Percentiles rank a stretch among this genome's conserved stretches.
Conservation (phyloP, 2,113 vertebrate genomes). For the Colistium nudipinnis region DNA sequence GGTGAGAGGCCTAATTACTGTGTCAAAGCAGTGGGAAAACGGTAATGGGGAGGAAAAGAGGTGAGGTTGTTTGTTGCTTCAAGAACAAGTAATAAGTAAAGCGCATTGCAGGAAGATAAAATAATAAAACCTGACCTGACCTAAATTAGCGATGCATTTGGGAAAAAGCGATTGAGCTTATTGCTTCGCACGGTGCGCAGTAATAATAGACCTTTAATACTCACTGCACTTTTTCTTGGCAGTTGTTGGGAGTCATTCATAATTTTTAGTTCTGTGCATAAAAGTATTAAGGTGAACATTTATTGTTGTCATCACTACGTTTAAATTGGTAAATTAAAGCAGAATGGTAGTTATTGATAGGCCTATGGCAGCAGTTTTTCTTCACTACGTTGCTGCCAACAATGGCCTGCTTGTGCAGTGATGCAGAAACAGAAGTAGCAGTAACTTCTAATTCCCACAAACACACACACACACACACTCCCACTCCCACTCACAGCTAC, state of each 20-base stretch:
- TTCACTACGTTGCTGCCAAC: neutral
- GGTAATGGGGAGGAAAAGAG: slow-evolving; percentile 21
- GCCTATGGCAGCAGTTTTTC: neutral
- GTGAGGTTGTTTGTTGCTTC: slow-evolving; percentile 20
- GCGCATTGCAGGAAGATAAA: neutral
- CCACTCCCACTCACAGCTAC: neutral
- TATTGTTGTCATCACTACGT: neutral
- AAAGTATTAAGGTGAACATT: neutral
- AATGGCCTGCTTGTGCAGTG: neutral
- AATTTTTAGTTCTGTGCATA: neutral
- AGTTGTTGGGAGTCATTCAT: neutral
- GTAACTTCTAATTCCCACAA: neutral
- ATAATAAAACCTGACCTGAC: neutral
- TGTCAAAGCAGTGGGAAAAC: neutral
- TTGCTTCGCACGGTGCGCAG: neutral
- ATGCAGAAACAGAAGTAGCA: neutral
- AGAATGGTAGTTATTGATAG: neutral
- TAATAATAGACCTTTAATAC: neutral
- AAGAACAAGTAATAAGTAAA: too few species aligned
- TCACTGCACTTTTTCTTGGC: neutral
- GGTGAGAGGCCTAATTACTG: slow-evolving; percentile 26
- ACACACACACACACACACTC: neutral
- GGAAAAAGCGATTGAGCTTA: neutral
- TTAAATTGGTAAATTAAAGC: neutral
- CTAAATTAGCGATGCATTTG: too few species aligned